Base-by-base conservation (phyloP, 2,113 vertebrate species). In the Micromys minutus region DNA sequence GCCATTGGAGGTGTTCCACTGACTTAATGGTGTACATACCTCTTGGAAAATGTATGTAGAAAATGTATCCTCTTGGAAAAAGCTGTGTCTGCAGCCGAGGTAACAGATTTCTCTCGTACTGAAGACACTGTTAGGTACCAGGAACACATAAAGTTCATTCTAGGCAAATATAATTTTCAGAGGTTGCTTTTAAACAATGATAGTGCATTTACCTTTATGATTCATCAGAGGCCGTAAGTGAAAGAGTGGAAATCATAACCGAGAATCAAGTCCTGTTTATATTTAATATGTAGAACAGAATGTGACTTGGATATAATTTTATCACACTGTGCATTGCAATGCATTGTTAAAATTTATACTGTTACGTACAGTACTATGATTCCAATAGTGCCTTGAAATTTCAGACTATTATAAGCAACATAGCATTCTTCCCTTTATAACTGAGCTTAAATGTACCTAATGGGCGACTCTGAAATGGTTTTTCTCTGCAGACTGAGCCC, bases 131-230 rank as follows among this genome's bases (percentile, higher is more conserved):
- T 94, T 26, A 95, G 93, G 45, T 2, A 52, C 50, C 34, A 85
- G 26, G 81, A 95, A 55, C 26, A 42, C 26, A 2, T 71, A 88
- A 50, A 7, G 55, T 29, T 88, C 65, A 87, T 77, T 34, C 29
- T 69, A 57, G 9, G 4, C 11, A 97, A 91, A 89, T 91, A 36
- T 4, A 87, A 67, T 83, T 91, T 61, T 93, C 80, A 45, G 21
- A 86, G 42, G 67, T 67, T 84, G 29, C 24, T 91, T 96, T 96
- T 88, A 90, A 94, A 85, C 29, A 91, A n/a, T 9, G 31, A 88
- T 72, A 19, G 87, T 83, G 42, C n/a, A 2, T 95, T 96, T 94
- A 42, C 45, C 10, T 91, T 89, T 90, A 95, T 79, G n/a, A 89
- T 36, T 91, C 21, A 65, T 87, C n/a, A 74, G 39, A 87, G 3